These are phyloP conservation scores for Gnathonemus echidnorhynchus DNA, from an alignment of 2,113 vertebrate genomes.

Conservation along the genomic window DNA sequence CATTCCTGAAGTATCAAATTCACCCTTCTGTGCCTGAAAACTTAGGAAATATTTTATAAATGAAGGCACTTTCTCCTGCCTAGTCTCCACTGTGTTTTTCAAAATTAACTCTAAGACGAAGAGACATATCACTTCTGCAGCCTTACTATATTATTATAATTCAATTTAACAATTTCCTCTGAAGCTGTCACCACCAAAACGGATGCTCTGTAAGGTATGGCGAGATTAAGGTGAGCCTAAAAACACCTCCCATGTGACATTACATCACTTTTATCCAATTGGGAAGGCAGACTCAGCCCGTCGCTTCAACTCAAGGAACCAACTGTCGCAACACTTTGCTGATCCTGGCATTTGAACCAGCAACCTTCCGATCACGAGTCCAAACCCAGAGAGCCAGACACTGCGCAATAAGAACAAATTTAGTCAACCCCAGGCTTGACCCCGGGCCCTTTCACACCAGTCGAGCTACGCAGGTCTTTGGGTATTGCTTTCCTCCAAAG, in stretches of 20 bases:
- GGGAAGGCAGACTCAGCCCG: background rate
- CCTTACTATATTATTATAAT: background rate
- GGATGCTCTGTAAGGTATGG: background rate
- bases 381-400: background rate
- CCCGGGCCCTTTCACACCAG: background rate
- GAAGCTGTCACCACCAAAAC: background rate
- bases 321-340: background rate
- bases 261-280: background rate
- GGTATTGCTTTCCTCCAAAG: background rate
- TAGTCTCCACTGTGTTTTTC: constrained; percentile 13
- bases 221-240: background rate
- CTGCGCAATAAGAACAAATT: background rate
- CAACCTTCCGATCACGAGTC: background rate
- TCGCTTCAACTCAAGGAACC: background rate
- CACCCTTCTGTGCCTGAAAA: background rate
- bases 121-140: background rate
- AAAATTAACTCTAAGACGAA: background rate
- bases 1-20: background rate
- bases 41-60: background rate
- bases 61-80: background rate
- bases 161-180: constrained; percentile 1
- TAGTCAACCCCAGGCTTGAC: background rate
- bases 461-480: background rate
- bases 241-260: background rate
- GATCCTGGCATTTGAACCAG: background rate